Conservation (phyloP, 2,888 invertebrate species). For the Lacanobia oleracea region DNA sequence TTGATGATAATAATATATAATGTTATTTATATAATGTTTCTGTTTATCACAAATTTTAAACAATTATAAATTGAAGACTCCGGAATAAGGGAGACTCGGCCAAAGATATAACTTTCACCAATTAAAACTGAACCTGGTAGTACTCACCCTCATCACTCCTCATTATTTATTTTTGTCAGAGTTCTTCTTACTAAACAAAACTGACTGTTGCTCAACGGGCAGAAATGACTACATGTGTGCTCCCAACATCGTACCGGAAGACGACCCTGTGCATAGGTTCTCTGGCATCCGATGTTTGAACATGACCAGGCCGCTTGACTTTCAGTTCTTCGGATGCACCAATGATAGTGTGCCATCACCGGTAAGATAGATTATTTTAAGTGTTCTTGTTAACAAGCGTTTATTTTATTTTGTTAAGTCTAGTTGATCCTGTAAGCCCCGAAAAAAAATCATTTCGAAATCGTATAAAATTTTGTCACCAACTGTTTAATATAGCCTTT, state of each 20-base stretch:
- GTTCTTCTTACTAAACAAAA: conserved; percentile 13
- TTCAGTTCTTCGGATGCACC: conserved; percentile 69
- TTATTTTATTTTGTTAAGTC: not conserved
- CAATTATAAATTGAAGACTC: too few species aligned
- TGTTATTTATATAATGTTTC: too few species aligned
- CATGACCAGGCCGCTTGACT: conserved; percentile 72
- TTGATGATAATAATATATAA: too few species aligned
- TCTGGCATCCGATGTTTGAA: conserved; percentile 72
- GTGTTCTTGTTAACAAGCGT: not conserved
- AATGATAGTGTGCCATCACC: conserved; percentile 45
- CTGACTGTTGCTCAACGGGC: conserved; percentile 34
- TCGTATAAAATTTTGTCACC: too few species aligned
- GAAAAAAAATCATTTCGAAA: too few species aligned
- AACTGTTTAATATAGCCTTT: too few species aligned
- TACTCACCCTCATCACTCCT: too few species aligned
- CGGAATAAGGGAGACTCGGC: too few species aligned
- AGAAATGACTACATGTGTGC: conserved; percentile 66
- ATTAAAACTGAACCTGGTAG: too few species aligned
- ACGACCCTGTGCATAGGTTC: conserved; percentile 73
- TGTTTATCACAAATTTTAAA: too few species aligned
- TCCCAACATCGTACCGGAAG: conserved; percentile 66
- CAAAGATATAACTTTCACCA: too few species aligned
- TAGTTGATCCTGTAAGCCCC: too few species aligned
- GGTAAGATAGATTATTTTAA: conserved; percentile 8
- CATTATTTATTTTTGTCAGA: not conserved